phyloP scores from a whole-genome alignment of 2,888 invertebrate genomes.

The Homarus gammarus region DNA sequence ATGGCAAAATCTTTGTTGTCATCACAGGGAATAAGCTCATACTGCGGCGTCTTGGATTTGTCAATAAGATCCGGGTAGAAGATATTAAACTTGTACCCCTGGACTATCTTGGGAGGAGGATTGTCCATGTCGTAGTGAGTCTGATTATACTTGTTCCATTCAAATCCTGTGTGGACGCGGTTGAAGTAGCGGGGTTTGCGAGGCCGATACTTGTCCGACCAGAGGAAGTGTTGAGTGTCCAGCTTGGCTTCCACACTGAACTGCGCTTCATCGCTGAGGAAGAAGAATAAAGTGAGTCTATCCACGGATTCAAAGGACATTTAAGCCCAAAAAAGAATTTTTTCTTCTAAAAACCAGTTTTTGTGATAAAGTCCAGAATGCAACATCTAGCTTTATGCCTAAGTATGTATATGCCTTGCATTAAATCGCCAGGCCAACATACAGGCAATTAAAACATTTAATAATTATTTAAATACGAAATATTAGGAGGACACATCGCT shows the following conservation, averaged over 20 bases:
- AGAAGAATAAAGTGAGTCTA: neutral
- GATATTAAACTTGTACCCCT: conserved; percentile 99
- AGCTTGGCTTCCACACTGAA: conserved; percentile 94
- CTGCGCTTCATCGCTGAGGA: conserved; percentile 87
- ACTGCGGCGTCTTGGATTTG: conserved; percentile 93
- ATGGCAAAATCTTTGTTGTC: conserved; percentile 97
- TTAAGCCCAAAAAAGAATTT: neutral
- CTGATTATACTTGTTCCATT: conserved; percentile 99
- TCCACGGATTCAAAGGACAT: neutral
- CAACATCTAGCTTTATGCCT: too few relatives aligned
- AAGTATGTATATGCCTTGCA: too few relatives aligned
- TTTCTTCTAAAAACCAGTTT: too few relatives aligned
- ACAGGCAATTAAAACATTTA: too few relatives aligned
- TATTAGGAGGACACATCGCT: too few relatives aligned
- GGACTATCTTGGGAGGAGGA: conserved; percentile 99
- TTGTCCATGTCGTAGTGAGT: conserved; percentile 99
- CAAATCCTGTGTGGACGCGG: conserved; percentile 88
- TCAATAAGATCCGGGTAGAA: conserved; percentile 99
- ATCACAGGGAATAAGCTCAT: conserved; percentile 92
- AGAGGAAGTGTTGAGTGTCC: conserved; percentile 92
- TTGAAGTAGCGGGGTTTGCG: conserved; percentile 99
- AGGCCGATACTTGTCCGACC: conserved; percentile 99
- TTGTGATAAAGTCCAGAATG: too few relatives aligned
- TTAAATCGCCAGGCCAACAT: too few relatives aligned
- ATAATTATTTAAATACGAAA: too few relatives aligned